Base-by-base conservation (phyloP, 2,113 vertebrate species). In the Coreoperca whiteheadi region DNA sequence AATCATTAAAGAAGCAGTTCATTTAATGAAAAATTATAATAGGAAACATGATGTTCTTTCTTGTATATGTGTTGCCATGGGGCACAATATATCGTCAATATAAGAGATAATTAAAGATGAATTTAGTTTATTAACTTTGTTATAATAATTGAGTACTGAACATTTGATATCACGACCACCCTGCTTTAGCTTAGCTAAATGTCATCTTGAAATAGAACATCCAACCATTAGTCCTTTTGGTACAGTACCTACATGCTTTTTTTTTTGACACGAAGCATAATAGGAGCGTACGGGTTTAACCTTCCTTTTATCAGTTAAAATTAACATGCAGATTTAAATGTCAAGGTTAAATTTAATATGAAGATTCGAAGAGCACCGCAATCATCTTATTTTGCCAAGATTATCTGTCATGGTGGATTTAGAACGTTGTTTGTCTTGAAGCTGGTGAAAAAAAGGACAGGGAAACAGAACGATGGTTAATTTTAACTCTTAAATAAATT, bases 311-410 rank as follows among this genome's bases (percentile, higher is more conserved):
- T 71, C 39, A 63, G 67, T 39, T 75, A 67, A 79, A 87, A 89
- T 88, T 37, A 82, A 79, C 37, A 79, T 68, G 60, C 54, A 63
- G 61, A 85, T 87, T 74, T 74, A 88, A 83, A 89, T 81, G 68
- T 79, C 83, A 88, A 82, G 77, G 75, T 84, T 79, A 69, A 59
- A 84, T 91, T 83, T 84, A 83, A 88, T 61, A 74, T 71, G 39
- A 82, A 67, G 72, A 69, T 76, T 81, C 68, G 48, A 74, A 60
- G 39, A 79, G 76, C 30, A 70, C 43, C 15, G 65, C 64, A 76
- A 74, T 85, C 76, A 82, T 69, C 37, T 37, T 69, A 68, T 82
- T 86, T 87, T 85, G 12, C 60, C 74, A 65, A 76, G 77, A 85
- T 87, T 71, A 82, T 83, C 48, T 83, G 67, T 81, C 81, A 83